Conservation (phyloP, 2,113 vertebrate species). For the Atherinomorus stipes region DNA sequence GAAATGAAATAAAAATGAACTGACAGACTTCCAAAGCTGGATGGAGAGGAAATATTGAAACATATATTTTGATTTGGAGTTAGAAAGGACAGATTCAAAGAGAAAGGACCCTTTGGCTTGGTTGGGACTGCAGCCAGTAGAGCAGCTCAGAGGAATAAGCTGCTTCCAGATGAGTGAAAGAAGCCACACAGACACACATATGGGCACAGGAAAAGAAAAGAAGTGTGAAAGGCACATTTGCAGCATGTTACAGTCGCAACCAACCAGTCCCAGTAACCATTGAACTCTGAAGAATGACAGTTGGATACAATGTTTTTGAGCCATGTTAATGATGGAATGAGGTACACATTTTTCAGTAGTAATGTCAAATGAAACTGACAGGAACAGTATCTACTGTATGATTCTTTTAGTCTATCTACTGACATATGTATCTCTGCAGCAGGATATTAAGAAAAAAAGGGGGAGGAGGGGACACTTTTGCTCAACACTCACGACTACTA, state of each 20-base stretch:
- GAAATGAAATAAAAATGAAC: conserved; percentile 53
- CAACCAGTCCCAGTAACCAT: conserved; percentile 11
- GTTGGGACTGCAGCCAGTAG: conserved; percentile 65
- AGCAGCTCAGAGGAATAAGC: conserved; percentile 77
- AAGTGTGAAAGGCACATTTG: conserved; percentile 7
- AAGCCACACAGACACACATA: conserved; percentile 38
- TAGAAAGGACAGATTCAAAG: conserved; percentile 35
- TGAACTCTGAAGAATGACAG: conserved; percentile 10
- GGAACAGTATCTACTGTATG: too few relatives aligned
- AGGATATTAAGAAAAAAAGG: too few relatives aligned
- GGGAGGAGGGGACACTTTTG: too few relatives aligned
- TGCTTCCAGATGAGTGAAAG: conserved; percentile 71
- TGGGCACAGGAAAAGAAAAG: conserved; percentile 28
- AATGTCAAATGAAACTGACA: not conserved
- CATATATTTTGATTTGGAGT: conserved; percentile 58
- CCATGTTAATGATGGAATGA: not conserved
- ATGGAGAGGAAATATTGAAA: conserved; percentile 63
- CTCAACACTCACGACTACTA: too few relatives aligned
- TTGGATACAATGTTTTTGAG: not conserved
- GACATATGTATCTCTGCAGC: too few relatives aligned
- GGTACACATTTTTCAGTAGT: not conserved
- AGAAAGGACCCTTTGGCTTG: conserved; percentile 56
- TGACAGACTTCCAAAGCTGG: conserved; percentile 57
- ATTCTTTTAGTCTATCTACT: too few relatives aligned
- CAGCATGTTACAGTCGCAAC: conserved; percentile 36